Evolutionary conservation across 2,113 vertebrate species (phyloP).

Genomic region (Craseonycteris thonglongyai): DNA sequence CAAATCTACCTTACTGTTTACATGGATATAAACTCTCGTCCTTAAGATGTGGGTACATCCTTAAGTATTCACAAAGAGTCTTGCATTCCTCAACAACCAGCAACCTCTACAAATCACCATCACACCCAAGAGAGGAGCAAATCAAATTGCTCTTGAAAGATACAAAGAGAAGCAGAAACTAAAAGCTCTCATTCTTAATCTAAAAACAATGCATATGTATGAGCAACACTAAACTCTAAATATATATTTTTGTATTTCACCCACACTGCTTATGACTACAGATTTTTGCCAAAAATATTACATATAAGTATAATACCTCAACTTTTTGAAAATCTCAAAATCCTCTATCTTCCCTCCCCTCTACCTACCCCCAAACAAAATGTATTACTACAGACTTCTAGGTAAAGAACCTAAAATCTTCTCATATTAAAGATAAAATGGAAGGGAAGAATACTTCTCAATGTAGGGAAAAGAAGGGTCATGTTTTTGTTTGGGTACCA

Average conservation of each 20-base stretch:
- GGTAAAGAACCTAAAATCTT: slow-evolving; percentile 32
- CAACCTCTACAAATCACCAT: slow-evolving; percentile 49
- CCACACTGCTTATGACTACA: slow-evolving; percentile 75
- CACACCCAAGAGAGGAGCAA: slow-evolving; percentile 56
- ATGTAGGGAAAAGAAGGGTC: neutral
- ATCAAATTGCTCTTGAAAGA: slow-evolving; percentile 68
- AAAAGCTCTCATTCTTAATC: slow-evolving; percentile 74
- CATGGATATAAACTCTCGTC: slow-evolving; percentile 8
- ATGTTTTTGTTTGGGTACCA: neutral
- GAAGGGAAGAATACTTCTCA: neutral
- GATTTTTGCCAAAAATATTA: slow-evolving; percentile 75
- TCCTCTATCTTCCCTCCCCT: slow-evolving; percentile 29
- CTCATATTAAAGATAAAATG: neutral
- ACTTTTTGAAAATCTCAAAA: slow-evolving; percentile 67
- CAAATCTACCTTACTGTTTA: neutral
- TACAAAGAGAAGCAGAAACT: slow-evolving; percentile 69
- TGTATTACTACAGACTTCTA: slow-evolving; percentile 51
- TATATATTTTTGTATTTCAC: slow-evolving; percentile 75
- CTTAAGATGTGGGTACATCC: neutral
- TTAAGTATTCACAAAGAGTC: neutral
- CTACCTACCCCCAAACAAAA: slow-evolving; percentile 52
- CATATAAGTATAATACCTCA: slow-evolving; percentile 74
- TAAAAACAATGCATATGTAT: slow-evolving; percentile 75
- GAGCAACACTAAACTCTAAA: slow-evolving; percentile 72
- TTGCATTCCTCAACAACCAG: slow-evolving; percentile 41